Percentiles rank a stretch among this genome's conserved stretches.
phyloP scores from a whole-genome alignment of 2,797 vertebrate genomes.

The Sebastes trivittatus region DNA sequence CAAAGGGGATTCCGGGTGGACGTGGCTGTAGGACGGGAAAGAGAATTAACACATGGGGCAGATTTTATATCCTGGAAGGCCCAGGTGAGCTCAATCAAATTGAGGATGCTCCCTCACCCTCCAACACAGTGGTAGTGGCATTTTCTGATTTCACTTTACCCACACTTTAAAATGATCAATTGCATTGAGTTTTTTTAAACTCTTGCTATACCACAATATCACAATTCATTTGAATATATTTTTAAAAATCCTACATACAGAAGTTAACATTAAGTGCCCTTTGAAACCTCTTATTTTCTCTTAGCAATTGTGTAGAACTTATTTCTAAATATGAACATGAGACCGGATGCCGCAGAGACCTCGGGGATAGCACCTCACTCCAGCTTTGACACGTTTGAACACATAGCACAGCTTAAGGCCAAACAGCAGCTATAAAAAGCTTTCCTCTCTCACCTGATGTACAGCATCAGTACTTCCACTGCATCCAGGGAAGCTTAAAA shows the following conservation, averaged over 20 bases:
- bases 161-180: background rate
- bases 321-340: conserved; percentile 14
- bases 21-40: too few relatives aligned
- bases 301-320: background rate
- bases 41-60: too few relatives aligned
- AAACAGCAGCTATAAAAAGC: conserved; percentile 48
- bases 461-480: conserved; percentile 34
- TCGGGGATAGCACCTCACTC: background rate
- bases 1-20: too few relatives aligned
- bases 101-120: too few relatives aligned
- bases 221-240: background rate
- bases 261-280: background rate
- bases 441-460: conserved; percentile 41
- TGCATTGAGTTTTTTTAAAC: background rate
- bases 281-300: background rate
- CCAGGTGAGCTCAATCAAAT: too few relatives aligned
- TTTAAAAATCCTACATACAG: background rate
- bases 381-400: conserved; percentile 26
- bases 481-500: conserved; percentile 55
- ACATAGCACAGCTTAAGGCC: conserved; percentile 29
- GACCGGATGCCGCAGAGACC: conserved; percentile 8
- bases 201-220: background rate
- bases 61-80: too few relatives aligned
- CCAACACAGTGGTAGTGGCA: too few relatives aligned
- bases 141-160: too few relatives aligned